phyloP scores from a whole-genome alignment of 1,140 invertebrate genomes.

The Drosophila burlai region DNA sequence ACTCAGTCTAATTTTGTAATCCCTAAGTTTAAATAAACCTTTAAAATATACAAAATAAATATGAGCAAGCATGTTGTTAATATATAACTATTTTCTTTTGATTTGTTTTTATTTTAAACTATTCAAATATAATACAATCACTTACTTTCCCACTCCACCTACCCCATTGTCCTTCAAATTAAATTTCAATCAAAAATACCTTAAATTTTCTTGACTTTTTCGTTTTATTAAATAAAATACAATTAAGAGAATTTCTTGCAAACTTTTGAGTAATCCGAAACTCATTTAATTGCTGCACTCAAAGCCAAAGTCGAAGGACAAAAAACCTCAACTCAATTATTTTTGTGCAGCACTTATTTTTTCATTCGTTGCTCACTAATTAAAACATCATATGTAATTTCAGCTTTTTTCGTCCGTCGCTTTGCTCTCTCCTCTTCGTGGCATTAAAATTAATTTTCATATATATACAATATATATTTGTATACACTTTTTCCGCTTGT shows the following conservation, averaged over 20 bases:
- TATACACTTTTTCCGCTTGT: slow-evolving; percentile 67
- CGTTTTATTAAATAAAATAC: background rate
- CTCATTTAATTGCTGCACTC: slow-evolving; percentile 30
- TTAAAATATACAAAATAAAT: too few species aligned
- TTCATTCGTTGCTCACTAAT: slow-evolving; percentile 60
- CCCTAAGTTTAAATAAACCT: too few species aligned
- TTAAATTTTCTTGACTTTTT: background rate
- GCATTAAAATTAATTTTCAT: slow-evolving; percentile 78
- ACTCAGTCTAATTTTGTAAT: too few species aligned
- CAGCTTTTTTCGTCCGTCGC: slow-evolving; percentile 54
- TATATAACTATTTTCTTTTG: too few species aligned
- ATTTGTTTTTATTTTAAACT: background rate
- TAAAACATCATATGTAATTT: slow-evolving; percentile 82
- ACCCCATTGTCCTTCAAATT: background rate
- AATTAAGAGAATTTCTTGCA: slow-evolving; percentile 17
- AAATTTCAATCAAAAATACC: background rate
- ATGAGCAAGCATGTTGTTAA: too few species aligned
- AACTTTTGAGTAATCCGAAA: slow-evolving; percentile 26
- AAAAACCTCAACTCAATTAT: slow-evolving; percentile 44
- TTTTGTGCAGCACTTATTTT: slow-evolving; percentile 23
- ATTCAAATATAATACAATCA: background rate
- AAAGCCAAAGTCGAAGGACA: slow-evolving; percentile 23
- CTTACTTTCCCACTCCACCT: background rate
- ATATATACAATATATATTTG: slow-evolving; percentile 77
- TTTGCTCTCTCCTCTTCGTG: slow-evolving; percentile 7